Percentiles rank a stretch among this genome's conserved stretches.
Evolutionary conservation across 1,140 invertebrate species (phyloP).

Genomic region (Sminthurides bifidus): DNA sequence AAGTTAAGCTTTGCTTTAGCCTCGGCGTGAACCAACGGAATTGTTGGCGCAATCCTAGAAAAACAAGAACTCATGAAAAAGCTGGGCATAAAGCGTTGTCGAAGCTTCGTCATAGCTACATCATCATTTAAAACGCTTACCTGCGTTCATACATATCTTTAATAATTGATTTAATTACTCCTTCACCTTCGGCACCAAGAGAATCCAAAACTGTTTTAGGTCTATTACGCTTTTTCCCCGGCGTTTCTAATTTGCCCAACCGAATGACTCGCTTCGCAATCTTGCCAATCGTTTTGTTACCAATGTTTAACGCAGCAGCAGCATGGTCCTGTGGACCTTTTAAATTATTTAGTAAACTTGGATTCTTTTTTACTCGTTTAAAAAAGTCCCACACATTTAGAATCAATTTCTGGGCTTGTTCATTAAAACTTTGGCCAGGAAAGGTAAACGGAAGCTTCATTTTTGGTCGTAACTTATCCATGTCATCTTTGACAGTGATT

Average conservation of each 20-base stretch:
- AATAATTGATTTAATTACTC: slow-evolving; percentile 26
- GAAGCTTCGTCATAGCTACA: no score
- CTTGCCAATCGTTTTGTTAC: slow-evolving; percentile 25
- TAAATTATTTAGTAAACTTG: slow-evolving; percentile 16
- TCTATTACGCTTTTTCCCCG: slow-evolving; percentile 24
- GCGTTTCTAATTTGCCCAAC: slow-evolving; percentile 25
- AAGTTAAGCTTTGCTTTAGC: slow-evolving; percentile 25
- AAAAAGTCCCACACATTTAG: slow-evolving; percentile 30
- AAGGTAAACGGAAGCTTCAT: slow-evolving; percentile 24
- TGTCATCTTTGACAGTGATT: no score
- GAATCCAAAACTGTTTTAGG: slow-evolving; percentile 25
- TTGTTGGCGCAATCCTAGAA: slow-evolving; percentile 21
- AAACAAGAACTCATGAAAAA: no score
- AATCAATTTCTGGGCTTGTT: slow-evolving; percentile 29
- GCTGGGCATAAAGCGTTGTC: no score
- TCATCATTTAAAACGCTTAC: slow-evolving; percentile 11
- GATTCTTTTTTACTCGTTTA: slow-evolving; percentile 24
- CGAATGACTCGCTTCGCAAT: slow-evolving; percentile 23
- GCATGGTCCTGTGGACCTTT: slow-evolving; percentile 22
- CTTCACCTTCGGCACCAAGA: slow-evolving; percentile 18
- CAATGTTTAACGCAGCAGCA: slow-evolving; percentile 21
- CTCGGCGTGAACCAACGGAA: slow-evolving; percentile 21
- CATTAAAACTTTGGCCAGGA: slow-evolving; percentile 27
- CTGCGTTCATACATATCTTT: slow-evolving; percentile 19
- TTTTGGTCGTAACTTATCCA: no score